Evolutionary conservation across 1,140 invertebrate species (phyloP), one percentile per base, ranked within the genome.

Genomic region (Nasonia longicornis): DNA sequence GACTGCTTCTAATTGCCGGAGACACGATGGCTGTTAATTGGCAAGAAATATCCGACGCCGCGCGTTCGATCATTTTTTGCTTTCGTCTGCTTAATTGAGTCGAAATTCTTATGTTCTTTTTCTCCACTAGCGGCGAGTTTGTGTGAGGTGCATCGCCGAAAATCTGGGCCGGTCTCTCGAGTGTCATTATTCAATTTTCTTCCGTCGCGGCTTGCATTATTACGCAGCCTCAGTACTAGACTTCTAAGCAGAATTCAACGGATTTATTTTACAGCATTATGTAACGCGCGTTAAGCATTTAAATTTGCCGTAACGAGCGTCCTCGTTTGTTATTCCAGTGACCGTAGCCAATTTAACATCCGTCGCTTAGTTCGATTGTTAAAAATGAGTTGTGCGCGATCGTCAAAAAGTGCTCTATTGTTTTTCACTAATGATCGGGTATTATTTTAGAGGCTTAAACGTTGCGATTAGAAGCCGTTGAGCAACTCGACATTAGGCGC

Each of bases 361-460:
- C 69, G n/a, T 72, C 70, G 22, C 2, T 72, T 72, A 48, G 70
- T 48, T 22, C 70, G 8, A 72, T 72, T 72, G 42, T 72, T 38
- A 35, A 31, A 29, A 70, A 4, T 42, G 42, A 38, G 11, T 70
- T 29, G 66, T 70, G 11, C 29, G 35, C 12, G 35, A 70, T 71
- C 31, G n/a, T 71, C 1, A n/a, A 31, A 71, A 71, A 42, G 16
- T 38, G 20, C 12, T 16, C 69, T n/a, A 38, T 71, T 67, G 66
- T 67, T 67, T 67, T 71, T 42, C 10, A 38, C 29, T 35, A 71
- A 71, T 38, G 2, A 38, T 16, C 14, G 29, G 16, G 29, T n/a
- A 71, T n/a, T 35, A 71, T 42, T 71, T 71, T 71, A 31, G 69
- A 38, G 12, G 31, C 29, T 72, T 72, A 45, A 72, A 48, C 42